Evolutionary conservation across 1,140 invertebrate genomes (phyloP), one percentile per base, ranked within the genome.

Genomic region (Diabrotica undecimpunctata): DNA sequence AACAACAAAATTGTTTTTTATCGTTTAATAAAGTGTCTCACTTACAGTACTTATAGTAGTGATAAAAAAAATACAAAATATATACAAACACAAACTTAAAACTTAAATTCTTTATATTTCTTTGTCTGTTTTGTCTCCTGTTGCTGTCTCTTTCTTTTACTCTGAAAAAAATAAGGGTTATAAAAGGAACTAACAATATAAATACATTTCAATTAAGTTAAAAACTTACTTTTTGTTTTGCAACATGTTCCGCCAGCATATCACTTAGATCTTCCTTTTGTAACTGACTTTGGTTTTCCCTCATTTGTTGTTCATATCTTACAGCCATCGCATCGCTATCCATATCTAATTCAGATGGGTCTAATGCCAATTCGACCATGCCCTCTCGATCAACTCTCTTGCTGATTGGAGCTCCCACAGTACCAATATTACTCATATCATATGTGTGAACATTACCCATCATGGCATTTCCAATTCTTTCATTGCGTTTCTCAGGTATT

Each of bases 401-500:
- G 54, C 53, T 62, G 52, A 39, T 14, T 46, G 62, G 56, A n/a
- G 82, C 82, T 10, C 83, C 82, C 11, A 83, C 83, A 66, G 85
- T 86, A 39, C 83, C 83, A 7, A 81, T 80, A 10, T 86, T 86
- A 10, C 84, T 83, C 79, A 98, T 87, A 76, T 99, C 96, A 79
- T 99, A 98, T 0, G 97, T 92, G 80, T 99, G 97, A 0, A 94
- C 96, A 11, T 96, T 99, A 6, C 90, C 97, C 97, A 99, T 99
- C 97, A 99, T 99, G 72, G 96, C 92, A 7, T 87, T 88, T 9
- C 94, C 93, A 61, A 99, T 87, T 62, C 90, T 85, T 59, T 97
- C 95, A 7, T 92, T 88, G 61, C 95, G 89, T 76, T 96, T 93
- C 82, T 99, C 97, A 36, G 96, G 95, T 59, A 99, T 78, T 55